Evolutionary conservation across 2,113 vertebrate genomes (phyloP), one percentile per base, ranked within the genome.

Genomic region (Notiomystis cincta): DNA sequence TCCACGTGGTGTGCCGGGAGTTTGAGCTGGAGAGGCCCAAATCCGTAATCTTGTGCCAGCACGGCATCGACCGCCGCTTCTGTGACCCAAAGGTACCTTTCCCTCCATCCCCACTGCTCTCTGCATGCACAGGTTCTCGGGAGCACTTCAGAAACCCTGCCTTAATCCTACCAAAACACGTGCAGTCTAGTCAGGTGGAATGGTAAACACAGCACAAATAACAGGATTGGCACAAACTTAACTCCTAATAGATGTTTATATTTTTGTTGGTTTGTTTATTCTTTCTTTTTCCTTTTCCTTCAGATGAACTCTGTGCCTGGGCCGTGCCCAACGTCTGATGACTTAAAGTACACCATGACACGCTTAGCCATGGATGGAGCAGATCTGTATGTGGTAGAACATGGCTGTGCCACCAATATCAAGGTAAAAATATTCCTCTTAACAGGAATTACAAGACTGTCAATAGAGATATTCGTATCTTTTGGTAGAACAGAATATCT

Each of bases 341-440:
- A 99, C 58, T 97, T 99, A 44, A 99, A 99, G 90, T 99, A 99
- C 93, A 99, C 98, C 9, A 99, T 99, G 99, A 99, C 99, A 31
- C 98, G 99, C 19, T 91, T 99, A 86, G 99, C 99, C 19, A 97
- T 99, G 82, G 99, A 99, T 80, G 99, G 99, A 87, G 98, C 98
- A n/a, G 99, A 99, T 96, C 87, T 99, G n/a, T 99, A 99, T 56
- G 82, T 99, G 44, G 99, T 99, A 76, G 99, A 99, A 69, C 99
- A 99, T 62, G 99, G 99, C 96, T 99, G 99, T 96, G 99, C 99
- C 57, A 98, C 99, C 85, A 99, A 98, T 87, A 93, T 99, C 90
- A 99, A 99, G 98, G 99, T 99, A 82, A 93, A 67, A 21, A 4
- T 48, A 44, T 38, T 77, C 58, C 5, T 84, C 6, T 54, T 77